Percentiles rank a stretch among this genome's conserved stretches.
Conservation (phyloP, 2,888 invertebrate genomes). For the Calameuta pallipes region DNA sequence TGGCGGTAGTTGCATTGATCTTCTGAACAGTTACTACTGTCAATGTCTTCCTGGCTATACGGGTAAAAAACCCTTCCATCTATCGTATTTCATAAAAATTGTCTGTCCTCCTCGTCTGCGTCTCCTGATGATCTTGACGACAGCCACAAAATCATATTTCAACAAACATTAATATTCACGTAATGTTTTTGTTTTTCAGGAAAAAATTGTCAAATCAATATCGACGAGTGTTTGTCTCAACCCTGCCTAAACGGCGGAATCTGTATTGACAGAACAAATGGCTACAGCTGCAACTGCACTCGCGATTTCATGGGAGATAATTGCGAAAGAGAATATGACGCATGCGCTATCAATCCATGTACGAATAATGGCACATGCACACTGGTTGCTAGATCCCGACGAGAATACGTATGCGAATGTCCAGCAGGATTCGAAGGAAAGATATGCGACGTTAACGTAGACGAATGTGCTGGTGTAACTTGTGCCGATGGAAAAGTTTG, state of each 20-base stretch:
- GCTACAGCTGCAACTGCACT: slow-evolving; percentile 71
- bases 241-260: slow-evolving; percentile 70
- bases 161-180: not conserved
- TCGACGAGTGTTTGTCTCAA: slow-evolving; percentile 67
- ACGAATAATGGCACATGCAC: slow-evolving; percentile 74
- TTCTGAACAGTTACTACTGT: slow-evolving; percentile 71
- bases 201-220: slow-evolving; percentile 69
- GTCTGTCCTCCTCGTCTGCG: not conserved
- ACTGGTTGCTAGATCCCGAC: slow-evolving; percentile 62
- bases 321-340: slow-evolving; percentile 71
- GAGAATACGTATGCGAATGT: slow-evolving; percentile 74
- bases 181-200: slow-evolving; percentile 56
- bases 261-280: slow-evolving; percentile 69
- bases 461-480: slow-evolving; percentile 73
- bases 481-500: slow-evolving; percentile 70
- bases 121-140: not conserved
- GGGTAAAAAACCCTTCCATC: slow-evolving; percentile 58
- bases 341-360: slow-evolving; percentile 73
- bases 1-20: slow-evolving; percentile 73
- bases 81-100: not conserved
- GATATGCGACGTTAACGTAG: slow-evolving; percentile 74
- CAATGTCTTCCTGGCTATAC: slow-evolving; percentile 72
- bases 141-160: not conserved
- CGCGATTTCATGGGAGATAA: slow-evolving; percentile 70
- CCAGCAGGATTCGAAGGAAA: slow-evolving; percentile 75